These are phyloP conservation scores for Eupeodes luniger DNA, from an alignment of 2,888 invertebrate species.

Conservation along the genomic window DNA sequence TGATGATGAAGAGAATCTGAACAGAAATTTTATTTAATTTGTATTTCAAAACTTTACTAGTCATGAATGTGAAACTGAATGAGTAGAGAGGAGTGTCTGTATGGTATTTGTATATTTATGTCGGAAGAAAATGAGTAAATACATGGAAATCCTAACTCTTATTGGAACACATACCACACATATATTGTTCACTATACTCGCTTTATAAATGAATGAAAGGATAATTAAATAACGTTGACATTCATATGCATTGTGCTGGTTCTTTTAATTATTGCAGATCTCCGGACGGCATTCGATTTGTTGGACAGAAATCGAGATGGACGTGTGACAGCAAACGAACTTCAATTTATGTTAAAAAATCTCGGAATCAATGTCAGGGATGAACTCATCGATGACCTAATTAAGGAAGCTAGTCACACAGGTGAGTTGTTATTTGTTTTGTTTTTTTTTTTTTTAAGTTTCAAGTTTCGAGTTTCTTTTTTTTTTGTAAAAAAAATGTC, in stretches of 20 bases:
- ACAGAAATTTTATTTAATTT: constrained; percentile 22
- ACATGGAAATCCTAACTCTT: neutral
- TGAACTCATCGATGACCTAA: constrained; percentile 89
- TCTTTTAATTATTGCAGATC: constrained; percentile 85
- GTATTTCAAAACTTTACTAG: constrained; percentile 14
- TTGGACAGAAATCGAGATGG: constrained; percentile 92
- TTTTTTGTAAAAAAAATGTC: neutral
- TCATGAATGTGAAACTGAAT: neutral
- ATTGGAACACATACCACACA: neutral
- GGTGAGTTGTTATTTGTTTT: constrained; percentile 84
- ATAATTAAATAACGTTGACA: constrained; percentile 42
- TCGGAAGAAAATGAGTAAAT: neutral
- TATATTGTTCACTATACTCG: neutral
- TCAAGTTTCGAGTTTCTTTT: neutral
- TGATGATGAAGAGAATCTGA: neutral
- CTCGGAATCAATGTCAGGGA: constrained; percentile 91
- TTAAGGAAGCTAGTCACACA: constrained; percentile 90
- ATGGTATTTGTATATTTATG: neutral
- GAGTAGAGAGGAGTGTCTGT: neutral
- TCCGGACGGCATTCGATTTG: constrained; percentile 91
- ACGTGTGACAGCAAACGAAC: constrained; percentile 89
- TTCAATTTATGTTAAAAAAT: constrained; percentile 91
- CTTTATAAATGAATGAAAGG: constrained; percentile 6
- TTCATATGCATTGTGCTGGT: constrained; percentile 19
- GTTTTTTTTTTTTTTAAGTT: neutral